Evolutionary conservation across 2,888 invertebrate species (phyloP).

Genomic region (Diaphora mendica): DNA sequence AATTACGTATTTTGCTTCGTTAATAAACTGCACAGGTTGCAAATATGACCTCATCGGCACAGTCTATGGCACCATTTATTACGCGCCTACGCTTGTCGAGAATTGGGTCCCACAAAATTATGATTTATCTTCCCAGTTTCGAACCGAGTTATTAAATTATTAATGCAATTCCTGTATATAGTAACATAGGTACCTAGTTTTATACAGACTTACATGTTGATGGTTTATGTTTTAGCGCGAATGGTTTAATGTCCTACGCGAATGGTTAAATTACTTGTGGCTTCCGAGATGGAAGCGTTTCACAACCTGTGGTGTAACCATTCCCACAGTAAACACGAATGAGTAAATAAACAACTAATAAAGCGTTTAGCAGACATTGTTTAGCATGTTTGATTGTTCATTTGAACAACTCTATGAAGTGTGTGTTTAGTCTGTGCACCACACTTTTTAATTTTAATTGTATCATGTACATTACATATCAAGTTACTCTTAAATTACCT

Average conservation of each 20-base stretch:
- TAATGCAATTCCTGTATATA: not conserved
- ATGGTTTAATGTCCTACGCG: not conserved
- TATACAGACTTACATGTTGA: not conserved
- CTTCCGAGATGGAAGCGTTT: not conserved
- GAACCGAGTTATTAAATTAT: not conserved
- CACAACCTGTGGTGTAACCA: not conserved
- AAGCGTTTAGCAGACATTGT: not conserved
- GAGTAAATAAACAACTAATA: not conserved
- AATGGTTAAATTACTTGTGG: not conserved
- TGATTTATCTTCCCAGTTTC: constrained; percentile 10
- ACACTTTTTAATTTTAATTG: not conserved
- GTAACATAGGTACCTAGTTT: not conserved
- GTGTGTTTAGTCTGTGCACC: not conserved
- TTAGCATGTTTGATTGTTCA: not conserved
- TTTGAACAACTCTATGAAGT: not conserved
- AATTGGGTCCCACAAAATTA: constrained; percentile 40
- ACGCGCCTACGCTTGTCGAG: constrained; percentile 43
- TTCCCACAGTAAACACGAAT: not conserved
- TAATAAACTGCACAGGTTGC: constrained; percentile 51
- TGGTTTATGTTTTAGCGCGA: not conserved
- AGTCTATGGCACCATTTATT: constrained; percentile 32
- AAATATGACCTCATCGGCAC: constrained; percentile 54
- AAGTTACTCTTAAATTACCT: not conserved
- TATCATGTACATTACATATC: not conserved
- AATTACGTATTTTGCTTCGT: constrained; percentile 24